These are phyloP conservation scores for Drosophila hamatofila DNA, from an alignment of 2,888 invertebrate species.

Conservation along the genomic window DNA sequence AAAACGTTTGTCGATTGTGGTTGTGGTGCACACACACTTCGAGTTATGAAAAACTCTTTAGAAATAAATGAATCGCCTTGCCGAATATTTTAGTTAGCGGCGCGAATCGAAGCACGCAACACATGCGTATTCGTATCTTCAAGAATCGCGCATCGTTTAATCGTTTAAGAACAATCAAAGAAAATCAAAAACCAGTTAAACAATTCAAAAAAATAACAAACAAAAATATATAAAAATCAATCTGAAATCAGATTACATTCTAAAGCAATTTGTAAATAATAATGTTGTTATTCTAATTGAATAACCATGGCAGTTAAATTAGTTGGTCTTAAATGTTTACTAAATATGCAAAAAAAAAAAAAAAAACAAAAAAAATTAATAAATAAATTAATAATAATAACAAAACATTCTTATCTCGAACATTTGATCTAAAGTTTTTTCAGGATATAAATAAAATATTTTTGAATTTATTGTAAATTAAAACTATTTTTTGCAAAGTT, in stretches of 20 bases:
- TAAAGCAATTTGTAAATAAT: not conserved
- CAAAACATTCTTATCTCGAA: too few species aligned
- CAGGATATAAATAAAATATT: not conserved
- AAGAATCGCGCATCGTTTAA: conserved; percentile 31
- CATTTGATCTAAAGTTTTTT: not conserved
- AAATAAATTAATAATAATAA: too few species aligned
- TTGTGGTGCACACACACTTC: conserved; percentile 25
- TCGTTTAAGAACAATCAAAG: conserved; percentile 16
- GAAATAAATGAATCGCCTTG: conserved; percentile 70
- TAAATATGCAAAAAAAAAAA: not conserved
- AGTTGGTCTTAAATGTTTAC: conserved; percentile 8
- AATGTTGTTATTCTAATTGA: conserved; percentile 24
- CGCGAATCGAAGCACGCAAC: conserved; percentile 67
- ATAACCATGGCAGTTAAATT: conserved; percentile 18
- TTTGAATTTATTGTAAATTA: not conserved
- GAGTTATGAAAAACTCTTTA: conserved; percentile 65
- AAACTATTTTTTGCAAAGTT: not conserved
- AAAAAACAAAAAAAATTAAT: not conserved
- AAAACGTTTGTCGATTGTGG: conserved; percentile 38
- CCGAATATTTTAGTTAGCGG: conserved; percentile 68
- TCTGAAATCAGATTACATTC: conserved; percentile 4
- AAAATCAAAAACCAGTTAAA: conserved; percentile 40
- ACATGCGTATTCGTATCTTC: conserved; percentile 48
- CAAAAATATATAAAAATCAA: not conserved
- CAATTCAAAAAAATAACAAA: conserved; percentile 7